A percentile compares a stretch with the other conserved stretches of the same genome.
phyloP scores from a whole-genome alignment of 2,888 invertebrate species.

The Tiliacea aurago region DNA sequence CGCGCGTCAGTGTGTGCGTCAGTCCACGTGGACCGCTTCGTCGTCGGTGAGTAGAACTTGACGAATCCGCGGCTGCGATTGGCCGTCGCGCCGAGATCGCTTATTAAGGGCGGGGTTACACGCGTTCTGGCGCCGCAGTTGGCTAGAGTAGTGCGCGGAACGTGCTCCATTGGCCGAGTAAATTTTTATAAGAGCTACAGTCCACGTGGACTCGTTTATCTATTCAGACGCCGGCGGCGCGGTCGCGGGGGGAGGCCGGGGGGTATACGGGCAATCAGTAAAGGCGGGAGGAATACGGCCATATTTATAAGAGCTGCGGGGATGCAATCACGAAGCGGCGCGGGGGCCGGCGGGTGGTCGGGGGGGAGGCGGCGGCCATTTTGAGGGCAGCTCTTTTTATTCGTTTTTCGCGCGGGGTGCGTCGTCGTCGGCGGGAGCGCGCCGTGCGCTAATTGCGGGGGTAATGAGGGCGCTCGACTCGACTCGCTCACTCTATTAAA shows the following conservation, averaged over 20 bases:
- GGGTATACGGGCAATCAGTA: constrained; percentile 91
- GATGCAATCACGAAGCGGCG: constrained; percentile 91
- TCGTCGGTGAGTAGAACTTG: constrained; percentile 86
- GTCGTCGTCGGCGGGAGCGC: constrained; percentile 88
- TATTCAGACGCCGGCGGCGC: constrained; percentile 91
- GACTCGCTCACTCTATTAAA: constrained; percentile 90
- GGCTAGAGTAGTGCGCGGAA: constrained; percentile 74
- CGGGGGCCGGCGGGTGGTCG: constrained; percentile 86
- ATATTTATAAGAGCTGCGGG: constrained; percentile 91
- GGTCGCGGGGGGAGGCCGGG: constrained; percentile 90
- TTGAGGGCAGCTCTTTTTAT: constrained; percentile 93
- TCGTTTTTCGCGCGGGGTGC: constrained; percentile 91
- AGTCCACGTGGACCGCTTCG: constrained; percentile 89
- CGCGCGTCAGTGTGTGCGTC: constrained; percentile 85
- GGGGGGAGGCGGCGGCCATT: constrained; percentile 92
- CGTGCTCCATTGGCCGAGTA: constrained; percentile 81
- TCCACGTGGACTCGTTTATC: constrained; percentile 91
- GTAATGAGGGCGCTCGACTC: constrained; percentile 90
- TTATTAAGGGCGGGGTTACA: constrained; percentile 91
- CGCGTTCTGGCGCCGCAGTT: constrained; percentile 79
- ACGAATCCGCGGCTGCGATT: constrained; percentile 77
- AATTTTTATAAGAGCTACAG: constrained; percentile 90
- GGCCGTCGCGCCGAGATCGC: constrained; percentile 84
- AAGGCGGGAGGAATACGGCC: constrained; percentile 91
- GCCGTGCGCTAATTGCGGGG: constrained; percentile 90